phyloP scores from a whole-genome alignment of 2,113 vertebrate genomes.

The Psilopsiagon aymara region DNA sequence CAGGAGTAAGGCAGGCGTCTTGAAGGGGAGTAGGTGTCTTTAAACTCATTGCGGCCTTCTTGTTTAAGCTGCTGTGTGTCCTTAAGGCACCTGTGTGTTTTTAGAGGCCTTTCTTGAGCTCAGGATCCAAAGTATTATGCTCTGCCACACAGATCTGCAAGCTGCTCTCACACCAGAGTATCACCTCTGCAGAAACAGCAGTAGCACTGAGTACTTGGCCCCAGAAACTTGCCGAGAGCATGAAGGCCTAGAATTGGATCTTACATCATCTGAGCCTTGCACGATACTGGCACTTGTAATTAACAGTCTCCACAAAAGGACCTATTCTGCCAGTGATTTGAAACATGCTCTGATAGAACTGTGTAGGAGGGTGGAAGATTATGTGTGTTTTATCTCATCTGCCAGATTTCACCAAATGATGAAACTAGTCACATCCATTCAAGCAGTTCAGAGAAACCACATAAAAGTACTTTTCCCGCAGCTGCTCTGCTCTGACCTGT shows the following conservation, averaged over 20 bases:
- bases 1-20: neutral
- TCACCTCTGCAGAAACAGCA: neutral
- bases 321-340: neutral
- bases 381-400: neutral
- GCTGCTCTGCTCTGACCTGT: neutral
- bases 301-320: neutral
- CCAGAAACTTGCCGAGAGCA: neutral
- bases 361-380: neutral
- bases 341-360: neutral
- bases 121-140: neutral
- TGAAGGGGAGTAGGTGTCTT: neutral
- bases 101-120: neutral
- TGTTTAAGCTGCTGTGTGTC: neutral
- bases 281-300: accelerated
- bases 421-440: neutral
- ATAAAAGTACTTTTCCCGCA: neutral
- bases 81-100: neutral
- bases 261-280: neutral
- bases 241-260: neutral
- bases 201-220: neutral
- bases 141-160: neutral
- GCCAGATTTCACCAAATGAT: neutral
- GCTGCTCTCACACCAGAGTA: neutral
- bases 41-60: neutral
- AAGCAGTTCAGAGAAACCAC: neutral